Conservation (phyloP, 1,140 invertebrate species). For the Yoshiicerus persimilis region DNA sequence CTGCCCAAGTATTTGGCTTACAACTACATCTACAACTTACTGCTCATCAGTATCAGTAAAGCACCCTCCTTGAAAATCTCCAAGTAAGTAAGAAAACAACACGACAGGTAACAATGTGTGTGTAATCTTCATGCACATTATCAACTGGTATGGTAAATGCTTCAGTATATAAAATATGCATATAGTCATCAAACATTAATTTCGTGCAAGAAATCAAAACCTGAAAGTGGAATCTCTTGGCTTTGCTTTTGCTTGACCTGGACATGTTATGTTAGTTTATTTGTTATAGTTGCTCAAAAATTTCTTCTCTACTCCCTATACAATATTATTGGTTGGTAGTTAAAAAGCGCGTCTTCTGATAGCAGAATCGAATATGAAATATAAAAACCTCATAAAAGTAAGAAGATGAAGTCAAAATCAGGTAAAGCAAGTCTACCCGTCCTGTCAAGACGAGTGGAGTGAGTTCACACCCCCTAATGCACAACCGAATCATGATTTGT, state of each 20-base stretch:
- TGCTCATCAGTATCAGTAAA: not conserved
- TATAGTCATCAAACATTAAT: not conserved
- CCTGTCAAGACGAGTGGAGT: conserved; percentile 16
- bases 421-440: conserved; percentile 14
- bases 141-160: no score
- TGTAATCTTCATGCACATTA: not conserved
- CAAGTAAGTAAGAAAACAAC: not conserved
- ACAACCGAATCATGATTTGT: conserved; percentile 27
- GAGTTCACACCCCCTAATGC: conserved; percentile 9
- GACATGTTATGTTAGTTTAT: not conserved
- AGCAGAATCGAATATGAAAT: not conserved
- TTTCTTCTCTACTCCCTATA: not conserved
- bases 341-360: not conserved
- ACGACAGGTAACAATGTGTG: conserved; percentile 2
- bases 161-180: not conserved
- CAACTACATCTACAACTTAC: no score
- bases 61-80: not conserved
- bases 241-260: not conserved
- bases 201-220: not conserved
- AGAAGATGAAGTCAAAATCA: not conserved
- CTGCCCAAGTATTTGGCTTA: not conserved
- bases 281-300: not conserved
- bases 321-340: not conserved
- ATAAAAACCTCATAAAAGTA: not conserved
- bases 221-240: not conserved